These are phyloP conservation scores for Limnothrissa miodon DNA, from an alignment of 2,113 vertebrate species.

Conservation along the genomic window DNA sequence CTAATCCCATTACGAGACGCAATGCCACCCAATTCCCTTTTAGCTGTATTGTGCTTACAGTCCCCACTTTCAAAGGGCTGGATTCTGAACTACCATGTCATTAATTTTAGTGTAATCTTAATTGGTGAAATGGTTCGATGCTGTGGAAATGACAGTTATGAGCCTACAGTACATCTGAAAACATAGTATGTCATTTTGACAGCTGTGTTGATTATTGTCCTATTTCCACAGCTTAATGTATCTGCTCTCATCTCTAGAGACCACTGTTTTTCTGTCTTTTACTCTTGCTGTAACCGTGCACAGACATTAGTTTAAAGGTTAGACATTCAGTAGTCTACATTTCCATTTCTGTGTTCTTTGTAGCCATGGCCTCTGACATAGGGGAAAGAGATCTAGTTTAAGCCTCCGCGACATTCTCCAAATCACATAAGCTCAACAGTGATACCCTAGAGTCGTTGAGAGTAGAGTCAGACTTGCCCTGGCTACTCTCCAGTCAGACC, in stretches of 20 bases:
- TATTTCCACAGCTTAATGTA: not conserved
- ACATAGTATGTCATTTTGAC: no score
- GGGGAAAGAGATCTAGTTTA: not conserved
- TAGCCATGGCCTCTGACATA: not conserved
- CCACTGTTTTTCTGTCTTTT: not conserved
- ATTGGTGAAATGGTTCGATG: constrained; percentile 9
- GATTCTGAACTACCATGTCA: constrained; percentile 25
- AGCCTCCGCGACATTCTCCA: not conserved
- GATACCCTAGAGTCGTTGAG: not conserved
- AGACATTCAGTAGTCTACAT: not conserved
- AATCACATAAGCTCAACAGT: not conserved
- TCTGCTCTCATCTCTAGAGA: not conserved
- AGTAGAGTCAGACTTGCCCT: no score
- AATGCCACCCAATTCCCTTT: constrained; percentile 35
- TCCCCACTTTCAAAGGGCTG: constrained; percentile 33
- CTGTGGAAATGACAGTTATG: not conserved
- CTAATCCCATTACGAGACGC: constrained; percentile 60
- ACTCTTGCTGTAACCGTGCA: not conserved
- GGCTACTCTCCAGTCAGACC: no score
- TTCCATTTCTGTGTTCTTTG: not conserved
- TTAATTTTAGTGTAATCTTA: constrained; percentile 34
- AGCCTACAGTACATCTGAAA: not conserved
- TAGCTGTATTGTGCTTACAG: constrained; percentile 39
- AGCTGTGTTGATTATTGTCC: not conserved
- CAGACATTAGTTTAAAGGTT: not conserved